Conservation (phyloP, 1,140 invertebrate species). For the Stegodyphus mimosarum region DNA sequence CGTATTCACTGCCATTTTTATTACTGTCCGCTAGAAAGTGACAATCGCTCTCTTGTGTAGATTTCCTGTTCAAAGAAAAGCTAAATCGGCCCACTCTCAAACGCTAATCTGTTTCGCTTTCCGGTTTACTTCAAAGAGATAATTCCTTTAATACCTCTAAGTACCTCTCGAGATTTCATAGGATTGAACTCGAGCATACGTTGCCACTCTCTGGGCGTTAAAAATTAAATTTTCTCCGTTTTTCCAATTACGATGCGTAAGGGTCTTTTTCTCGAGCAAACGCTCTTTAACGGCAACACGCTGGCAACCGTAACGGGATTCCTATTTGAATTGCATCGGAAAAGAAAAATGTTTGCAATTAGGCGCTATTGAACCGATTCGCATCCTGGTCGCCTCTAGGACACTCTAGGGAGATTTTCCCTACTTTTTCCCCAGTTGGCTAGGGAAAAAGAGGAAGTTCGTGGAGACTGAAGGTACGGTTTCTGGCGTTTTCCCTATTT, state of each 20-base stretch:
- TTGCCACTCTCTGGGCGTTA: neutral
- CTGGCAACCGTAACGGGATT: neutral
- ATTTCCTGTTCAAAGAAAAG: neutral
- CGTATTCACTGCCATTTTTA: too few relatives aligned
- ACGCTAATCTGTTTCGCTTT: neutral
- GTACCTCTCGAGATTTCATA: neutral
- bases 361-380: conserved; percentile 8
- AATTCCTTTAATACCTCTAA: neutral
- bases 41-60: too few relatives aligned
- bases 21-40: too few relatives aligned
- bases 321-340: neutral
- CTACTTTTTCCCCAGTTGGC: neutral
- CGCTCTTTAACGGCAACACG: neutral
- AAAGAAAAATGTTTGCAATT: conserved; percentile 8
- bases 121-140: neutral
- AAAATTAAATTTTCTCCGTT: neutral
- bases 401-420: too few relatives aligned
- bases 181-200: neutral
- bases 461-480: neutral
- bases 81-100: neutral
- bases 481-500: neutral
- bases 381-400: too few relatives aligned
- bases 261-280: conserved; percentile 1
- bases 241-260: neutral
- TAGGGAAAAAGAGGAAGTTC: neutral